Evolutionary conservation across 2,797 vertebrate genomes (phyloP).

Genomic region (Crypturellus tataupa): DNA sequence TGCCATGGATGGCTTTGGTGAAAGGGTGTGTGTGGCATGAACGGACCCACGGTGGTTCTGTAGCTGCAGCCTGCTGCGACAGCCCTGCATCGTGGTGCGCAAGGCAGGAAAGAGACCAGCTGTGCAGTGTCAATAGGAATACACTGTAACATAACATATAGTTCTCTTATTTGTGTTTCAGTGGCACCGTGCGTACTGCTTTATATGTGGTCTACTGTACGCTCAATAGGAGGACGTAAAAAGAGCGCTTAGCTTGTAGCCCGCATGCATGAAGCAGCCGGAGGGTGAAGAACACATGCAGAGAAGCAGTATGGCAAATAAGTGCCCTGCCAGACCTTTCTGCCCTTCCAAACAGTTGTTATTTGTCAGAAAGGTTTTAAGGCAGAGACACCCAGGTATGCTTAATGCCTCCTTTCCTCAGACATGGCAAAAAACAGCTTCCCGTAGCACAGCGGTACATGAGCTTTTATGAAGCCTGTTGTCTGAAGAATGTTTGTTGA

Average conservation of each 20-base stretch:
- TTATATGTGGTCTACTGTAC: neutral
- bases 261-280: accelerated
- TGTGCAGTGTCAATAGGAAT: conserved; percentile 8
- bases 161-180: conserved; percentile 48
- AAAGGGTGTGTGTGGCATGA: neutral
- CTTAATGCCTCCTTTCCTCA: neutral
- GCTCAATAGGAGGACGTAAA: neutral
- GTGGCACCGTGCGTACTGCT: neutral
- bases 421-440: neutral
- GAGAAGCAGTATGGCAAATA: neutral
- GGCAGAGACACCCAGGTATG: neutral
- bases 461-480: accelerated
- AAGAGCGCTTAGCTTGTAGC: neutral
- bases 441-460: accelerated
- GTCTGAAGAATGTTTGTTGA: neutral
- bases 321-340: neutral
- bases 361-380: neutral
- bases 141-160: conserved; percentile 28
- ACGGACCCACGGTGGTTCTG: neutral
- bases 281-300: neutral
- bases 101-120: conserved; percentile 4
- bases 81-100: neutral
- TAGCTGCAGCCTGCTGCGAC: neutral
- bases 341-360: neutral
- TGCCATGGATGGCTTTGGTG: accelerated